Conservation (phyloP, 2,888 invertebrate species). For the Drosophila cognata region DNA sequence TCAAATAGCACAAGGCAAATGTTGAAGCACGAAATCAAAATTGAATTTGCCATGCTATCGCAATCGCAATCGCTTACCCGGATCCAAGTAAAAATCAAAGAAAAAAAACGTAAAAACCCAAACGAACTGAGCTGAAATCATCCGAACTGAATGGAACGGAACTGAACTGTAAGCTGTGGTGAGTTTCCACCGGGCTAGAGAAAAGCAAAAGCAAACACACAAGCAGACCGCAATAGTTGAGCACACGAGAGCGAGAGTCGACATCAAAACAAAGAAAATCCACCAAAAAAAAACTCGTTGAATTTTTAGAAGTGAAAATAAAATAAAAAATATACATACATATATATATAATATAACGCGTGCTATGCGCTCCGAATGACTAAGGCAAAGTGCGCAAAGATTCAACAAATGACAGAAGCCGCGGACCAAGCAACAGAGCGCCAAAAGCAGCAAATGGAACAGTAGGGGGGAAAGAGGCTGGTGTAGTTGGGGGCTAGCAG, state of each 20-base stretch:
- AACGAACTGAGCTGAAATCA: conserved; percentile 24
- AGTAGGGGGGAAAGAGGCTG: background rate
- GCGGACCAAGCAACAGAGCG: conserved; percentile 59
- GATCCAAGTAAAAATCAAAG: background rate
- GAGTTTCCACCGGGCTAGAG: conserved; percentile 51
- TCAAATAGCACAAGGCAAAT: conserved; percentile 58
- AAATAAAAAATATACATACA: conserved; percentile 2
- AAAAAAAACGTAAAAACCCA: conserved; percentile 3
- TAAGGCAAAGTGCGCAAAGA: conserved; percentile 68
- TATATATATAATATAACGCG: conserved; percentile 37
- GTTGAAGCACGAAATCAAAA: conserved; percentile 68
- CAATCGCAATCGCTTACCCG: conserved; percentile 20
- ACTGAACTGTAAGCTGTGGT: conserved; percentile 57
- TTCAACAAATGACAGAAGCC: conserved; percentile 79
- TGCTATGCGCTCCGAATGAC: conserved; percentile 64
- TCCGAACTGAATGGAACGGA: conserved; percentile 28
- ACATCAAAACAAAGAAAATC: conserved; percentile 75
- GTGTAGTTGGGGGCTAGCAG: background rate
- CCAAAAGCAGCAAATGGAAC: conserved; percentile 22
- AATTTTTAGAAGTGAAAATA: conserved; percentile 28
- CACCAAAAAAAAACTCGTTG: conserved; percentile 63
- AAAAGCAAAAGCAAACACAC: conserved; percentile 12
- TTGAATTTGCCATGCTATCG: conserved; percentile 69
- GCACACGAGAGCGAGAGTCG: conserved; percentile 56
- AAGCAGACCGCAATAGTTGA: conserved; percentile 32